A percentile compares a stretch with the other conserved stretches of the same genome.
Conservation (phyloP, 2,888 invertebrate genomes). For the Ctena decussata region DNA sequence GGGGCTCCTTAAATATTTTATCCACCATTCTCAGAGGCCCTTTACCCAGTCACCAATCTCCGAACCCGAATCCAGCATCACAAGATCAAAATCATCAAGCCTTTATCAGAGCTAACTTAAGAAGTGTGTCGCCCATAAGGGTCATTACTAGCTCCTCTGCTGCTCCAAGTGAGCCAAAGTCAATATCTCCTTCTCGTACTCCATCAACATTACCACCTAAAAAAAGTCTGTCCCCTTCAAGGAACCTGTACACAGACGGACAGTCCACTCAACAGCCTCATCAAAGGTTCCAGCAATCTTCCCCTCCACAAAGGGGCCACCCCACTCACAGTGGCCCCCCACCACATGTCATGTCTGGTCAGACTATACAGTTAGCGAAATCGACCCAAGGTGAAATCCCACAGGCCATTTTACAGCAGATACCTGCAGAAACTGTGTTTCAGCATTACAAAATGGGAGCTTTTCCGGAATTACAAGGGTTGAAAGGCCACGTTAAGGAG, state of each 20-base stretch:
- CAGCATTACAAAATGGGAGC: slow-evolving; percentile 46
- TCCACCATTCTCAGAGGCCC: slow-evolving; percentile 59
- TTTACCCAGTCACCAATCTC: slow-evolving; percentile 27
- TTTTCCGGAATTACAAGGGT: neutral
- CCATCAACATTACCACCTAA: slow-evolving; percentile 67
- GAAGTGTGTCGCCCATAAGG: slow-evolving; percentile 54
- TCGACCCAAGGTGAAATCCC: neutral
- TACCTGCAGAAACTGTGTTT: slow-evolving; percentile 32
- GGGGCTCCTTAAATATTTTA: slow-evolving; percentile 44
- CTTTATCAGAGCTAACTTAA: neutral
- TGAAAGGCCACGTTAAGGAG: neutral
- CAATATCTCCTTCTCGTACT: slow-evolving; percentile 48
- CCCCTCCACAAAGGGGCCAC: slow-evolving; percentile 8
- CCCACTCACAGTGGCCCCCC: slow-evolving; percentile 22
- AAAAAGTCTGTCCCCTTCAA: slow-evolving; percentile 69
- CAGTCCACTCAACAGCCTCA: slow-evolving; percentile 9
- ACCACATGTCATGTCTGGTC: slow-evolving; percentile 33
- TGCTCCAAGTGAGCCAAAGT: slow-evolving; percentile 17
- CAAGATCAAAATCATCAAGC: neutral
- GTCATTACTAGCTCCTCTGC: slow-evolving; percentile 36
- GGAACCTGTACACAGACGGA: slow-evolving; percentile 47
- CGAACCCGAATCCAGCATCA: neutral
- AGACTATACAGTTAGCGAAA: slow-evolving; percentile 37
- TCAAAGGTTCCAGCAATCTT: neutral
- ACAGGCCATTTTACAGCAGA: neutral